Base-by-base conservation (phyloP, 2,113 vertebrate genomes). In the Rana temporaria region DNA sequence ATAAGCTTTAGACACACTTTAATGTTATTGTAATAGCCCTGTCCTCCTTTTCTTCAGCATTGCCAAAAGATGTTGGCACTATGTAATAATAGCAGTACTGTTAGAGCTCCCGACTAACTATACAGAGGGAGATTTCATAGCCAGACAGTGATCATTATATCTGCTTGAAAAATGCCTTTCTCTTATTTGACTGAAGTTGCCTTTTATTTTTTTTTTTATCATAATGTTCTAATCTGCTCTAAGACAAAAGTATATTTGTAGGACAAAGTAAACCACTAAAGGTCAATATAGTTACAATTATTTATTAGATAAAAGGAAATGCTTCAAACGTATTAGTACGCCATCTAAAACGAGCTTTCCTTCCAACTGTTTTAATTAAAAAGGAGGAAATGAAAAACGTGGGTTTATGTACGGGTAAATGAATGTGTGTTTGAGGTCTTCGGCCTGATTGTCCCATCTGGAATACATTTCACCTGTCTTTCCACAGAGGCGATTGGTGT, bases 391-490 rank as follows among this genome's bases (percentile, higher is more conserved):
- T 55, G 60, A 66, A 65, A 63, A 9, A 20, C 22, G 42, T 26
- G 24, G 17, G 75, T 78, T 14, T 20, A 20, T 19, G 22, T 17
- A 26, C 3, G 22, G 38, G 16, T 55, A 65, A 66, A 30, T 15
- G 42, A 77, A n/a, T 53, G 59, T 26, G 15, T 48, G 17, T 24
- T 56, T 56, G 24, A 32, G 42, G 56, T 68, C 34, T 42, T 12
- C 26, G 17, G n/a, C 63, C 18, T 79, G 63, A 57, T 68, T 52
- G 56, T 34, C 15, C 15, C 63, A 55, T 79, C 78, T 79, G 65
- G 63, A 42, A 48, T 42, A 4, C 8, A 34, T 68, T 69, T 9
- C 18, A 24, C 34, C 15, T 56, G 26, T 80, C 18, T 14, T 24
- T 55, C 1, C 34, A 48, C n/a, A 12, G 32, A 20, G 16, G 20